These are phyloP conservation scores for Sicus ferrugineus DNA, from an alignment of 2,888 invertebrate genomes.

Conservation along the genomic window DNA sequence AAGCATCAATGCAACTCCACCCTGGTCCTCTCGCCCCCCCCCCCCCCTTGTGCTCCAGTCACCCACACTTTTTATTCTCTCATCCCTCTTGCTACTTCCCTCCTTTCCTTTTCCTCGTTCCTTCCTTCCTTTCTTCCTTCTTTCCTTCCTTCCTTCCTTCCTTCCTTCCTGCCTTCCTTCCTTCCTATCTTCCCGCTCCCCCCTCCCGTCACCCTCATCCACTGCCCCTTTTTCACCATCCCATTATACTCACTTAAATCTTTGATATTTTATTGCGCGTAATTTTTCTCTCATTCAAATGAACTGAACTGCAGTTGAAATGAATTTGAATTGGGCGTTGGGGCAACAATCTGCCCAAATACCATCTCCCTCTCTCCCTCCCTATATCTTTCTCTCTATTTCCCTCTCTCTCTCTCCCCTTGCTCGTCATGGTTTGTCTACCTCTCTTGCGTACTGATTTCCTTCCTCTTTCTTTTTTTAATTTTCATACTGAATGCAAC, in stretches of 20 bases:
- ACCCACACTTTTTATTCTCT: too few relatives aligned
- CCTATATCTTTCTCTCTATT: neutral
- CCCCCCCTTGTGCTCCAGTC: neutral
- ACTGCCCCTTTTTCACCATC: neutral
- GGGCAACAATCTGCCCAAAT: too few relatives aligned
- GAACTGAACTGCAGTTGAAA: constrained; percentile 32
- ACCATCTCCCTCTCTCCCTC: neutral
- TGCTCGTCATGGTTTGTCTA: neutral
- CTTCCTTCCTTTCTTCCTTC: too few relatives aligned
- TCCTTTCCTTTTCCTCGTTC: too few relatives aligned
- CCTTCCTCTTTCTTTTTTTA: constrained; percentile 4
- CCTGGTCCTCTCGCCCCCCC: neutral
- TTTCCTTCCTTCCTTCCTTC: too few relatives aligned
- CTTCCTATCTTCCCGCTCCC: too few relatives aligned
- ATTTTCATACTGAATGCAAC: neutral
- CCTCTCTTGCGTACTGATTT: neutral
- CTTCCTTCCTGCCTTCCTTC: too few relatives aligned
- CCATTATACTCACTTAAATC: neutral
- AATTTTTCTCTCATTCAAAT: constrained; percentile 31
- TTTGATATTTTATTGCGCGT: constrained; percentile 22
- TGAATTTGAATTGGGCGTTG: constrained; percentile 29
- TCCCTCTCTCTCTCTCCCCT: neutral
- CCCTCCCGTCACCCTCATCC: too few relatives aligned
- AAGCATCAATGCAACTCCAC: neutral
- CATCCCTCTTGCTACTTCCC: neutral